A percentile compares a stretch with the other conserved stretches of the same genome.
phyloP scores from a whole-genome alignment of 2,797 vertebrate genomes.

The Centroberyx gerrardi region DNA sequence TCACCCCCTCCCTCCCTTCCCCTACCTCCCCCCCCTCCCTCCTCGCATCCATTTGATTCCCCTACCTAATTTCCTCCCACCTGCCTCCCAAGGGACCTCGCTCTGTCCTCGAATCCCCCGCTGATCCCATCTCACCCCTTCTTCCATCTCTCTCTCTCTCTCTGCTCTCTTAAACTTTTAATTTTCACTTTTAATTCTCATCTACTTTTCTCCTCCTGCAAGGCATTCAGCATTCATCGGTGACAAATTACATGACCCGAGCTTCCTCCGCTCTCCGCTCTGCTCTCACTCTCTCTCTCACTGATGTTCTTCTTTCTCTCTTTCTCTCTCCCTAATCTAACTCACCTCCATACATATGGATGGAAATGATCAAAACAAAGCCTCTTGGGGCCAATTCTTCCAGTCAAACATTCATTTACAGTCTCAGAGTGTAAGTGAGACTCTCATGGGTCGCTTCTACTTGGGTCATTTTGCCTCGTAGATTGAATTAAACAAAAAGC shows the following conservation, averaged over 20 bases:
- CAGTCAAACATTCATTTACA: neutral
- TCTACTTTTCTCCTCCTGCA: constrained; percentile 30
- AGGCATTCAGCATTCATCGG: constrained; percentile 35
- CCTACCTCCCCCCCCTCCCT: constrained; percentile 9
- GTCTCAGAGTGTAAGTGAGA: neutral
- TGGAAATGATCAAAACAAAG: neutral
- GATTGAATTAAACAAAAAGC: neutral
- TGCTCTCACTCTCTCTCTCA: neutral
- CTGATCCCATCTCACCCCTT: constrained; percentile 30
- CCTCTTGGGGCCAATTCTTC: neutral
- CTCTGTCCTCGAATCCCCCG: constrained; percentile 54
- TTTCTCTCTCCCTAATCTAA: neutral
- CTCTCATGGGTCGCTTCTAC: neutral
- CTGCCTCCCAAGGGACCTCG: constrained; percentile 42
- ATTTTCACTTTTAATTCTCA: constrained; percentile 63
- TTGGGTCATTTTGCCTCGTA: neutral
- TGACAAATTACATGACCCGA: constrained; percentile 41
- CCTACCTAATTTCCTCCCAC: constrained; percentile 56
- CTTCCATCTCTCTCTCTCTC: neutral
- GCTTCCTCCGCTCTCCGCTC: constrained; percentile 1
- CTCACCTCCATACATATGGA: neutral
- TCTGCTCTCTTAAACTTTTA: constrained; percentile 61
- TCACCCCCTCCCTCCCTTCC: constrained; percentile 17
- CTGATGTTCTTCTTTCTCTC: neutral
- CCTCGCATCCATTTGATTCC: constrained; percentile 44